Base-by-base conservation (phyloP, 2,888 invertebrate genomes). In the Yponomeuta evonymella region DNA sequence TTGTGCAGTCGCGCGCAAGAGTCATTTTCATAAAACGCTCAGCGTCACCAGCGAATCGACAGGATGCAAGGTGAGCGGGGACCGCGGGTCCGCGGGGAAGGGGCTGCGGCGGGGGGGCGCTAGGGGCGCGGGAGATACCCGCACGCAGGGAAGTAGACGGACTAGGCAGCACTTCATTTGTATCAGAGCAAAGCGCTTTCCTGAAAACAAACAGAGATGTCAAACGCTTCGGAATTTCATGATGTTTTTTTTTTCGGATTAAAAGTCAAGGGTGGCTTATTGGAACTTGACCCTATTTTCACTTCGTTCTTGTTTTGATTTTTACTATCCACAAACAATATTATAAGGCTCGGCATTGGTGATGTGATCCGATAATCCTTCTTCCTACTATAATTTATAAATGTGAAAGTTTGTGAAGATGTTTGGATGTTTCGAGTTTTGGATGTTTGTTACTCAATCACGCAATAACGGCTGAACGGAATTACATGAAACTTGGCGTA, bases 91-190 rank as follows among this genome's bases (percentile, higher is more conserved):
- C 2, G 89, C 83, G 1, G 79, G 80, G 77, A 88, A 88, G 0
- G 88, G 88, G n/a, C 73, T 79, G 68, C 72, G 51, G 69, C 82
- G 82, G 48, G 77, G 77, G 67, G 75, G 75, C 70, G 73, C 74
- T 72, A 70, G 70, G 23, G 67, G 74, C 75, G 79, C 84, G 2
- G 85, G 73, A 9, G 70, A 43, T 65, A 74, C 68, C 33, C 81
- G 79, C 15, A 86, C 79, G 36, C 77, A 81, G 48, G 80, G 85
- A 48, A 92, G 75, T 23, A 90, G 72, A 62, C 83, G 79, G 23
- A 86, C 78, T 2, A 92, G 79, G 72, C 90, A 90, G 70, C 87
- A 86, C 75, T 92, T 92, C 91, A 91, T 91, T 75, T 92, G 91
- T 73, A 90, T 88, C 76, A 86, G 77, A 0, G 91, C 91, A 79